Evolutionary conservation across 37 sponge, comb jelly and placozoan genomes (phyloP), one percentile per base, ranked within the genome.

Genomic region (Aplysina aerophoba): DNA sequence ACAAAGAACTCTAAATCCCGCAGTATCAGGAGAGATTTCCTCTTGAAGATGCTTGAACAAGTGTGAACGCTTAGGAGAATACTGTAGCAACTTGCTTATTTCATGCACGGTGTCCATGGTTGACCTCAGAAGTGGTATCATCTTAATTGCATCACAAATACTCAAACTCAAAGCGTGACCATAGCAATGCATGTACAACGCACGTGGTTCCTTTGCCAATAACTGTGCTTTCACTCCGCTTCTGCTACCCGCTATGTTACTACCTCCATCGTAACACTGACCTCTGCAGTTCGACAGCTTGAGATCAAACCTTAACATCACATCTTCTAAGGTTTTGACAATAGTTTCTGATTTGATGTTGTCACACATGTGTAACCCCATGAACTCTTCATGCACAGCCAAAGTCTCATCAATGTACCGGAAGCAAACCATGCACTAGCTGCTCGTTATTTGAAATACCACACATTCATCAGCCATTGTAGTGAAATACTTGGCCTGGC

Each of bases 401-500:
- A 86, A 38, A 61, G 31, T 61, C 64, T 77, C 55, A 39, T 86
- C 86, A 44, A 86, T 56, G 19, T 62, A 86, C 34, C 86, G 63
- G 59, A 86, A 79, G 35, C 86, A 86, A 34, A 86, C 39, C 11
- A n/a, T n/a, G n/a, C n/a, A 59, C 86, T 50, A 86, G 86, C 80
- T 86, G 79, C 55, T 86, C 80, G 3, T 61, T 86, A 39, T 86
- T 86, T 37, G 87, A 20, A 80, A 77, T 12, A 61, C 79, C 87
- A 78, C 66, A 78, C 66, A 86, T 62, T 86, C 80, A 36, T 86
- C 87, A 73, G 75, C 50, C 85, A 85, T 85, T 54, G 73, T 54
- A 53, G 85, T 72, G 34, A 78, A 86, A 65, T 64, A 66, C 30
- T 63, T 40, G 19, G 80, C 67, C 21, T 86, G 41, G 12, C 60